phyloP scores from a whole-genome alignment of 2,113 vertebrate genomes.

The Ageneiosus marmoratus region DNA sequence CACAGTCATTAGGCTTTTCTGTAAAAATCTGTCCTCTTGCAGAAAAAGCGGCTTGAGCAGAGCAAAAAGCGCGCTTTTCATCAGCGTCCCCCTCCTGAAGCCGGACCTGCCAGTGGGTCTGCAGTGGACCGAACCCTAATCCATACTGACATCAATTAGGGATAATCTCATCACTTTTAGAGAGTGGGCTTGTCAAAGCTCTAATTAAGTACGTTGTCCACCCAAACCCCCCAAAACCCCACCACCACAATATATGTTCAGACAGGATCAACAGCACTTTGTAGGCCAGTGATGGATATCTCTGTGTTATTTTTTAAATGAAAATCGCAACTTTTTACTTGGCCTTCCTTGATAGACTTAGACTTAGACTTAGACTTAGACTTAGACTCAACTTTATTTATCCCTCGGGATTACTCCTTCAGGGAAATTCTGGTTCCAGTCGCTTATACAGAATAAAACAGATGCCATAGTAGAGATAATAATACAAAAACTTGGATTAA shows the following conservation, averaged over 20 bases:
- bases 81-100: constrained; percentile 80
- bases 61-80: constrained; percentile 76
- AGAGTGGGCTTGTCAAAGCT: constrained; percentile 87
- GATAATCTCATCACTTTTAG: constrained; percentile 93
- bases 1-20: constrained; percentile 77
- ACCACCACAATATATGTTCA: constrained; percentile 71
- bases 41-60: constrained; percentile 77
- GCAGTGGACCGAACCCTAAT: constrained; percentile 85
- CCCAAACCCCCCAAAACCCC: constrained; percentile 23
- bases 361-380: too few relatives aligned
- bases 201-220: constrained; percentile 88
- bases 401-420: too few relatives aligned
- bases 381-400: too few relatives aligned
- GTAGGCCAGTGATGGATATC: constrained; percentile 80
- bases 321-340: constrained; percentile 67
- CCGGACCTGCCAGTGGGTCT: constrained; percentile 84
- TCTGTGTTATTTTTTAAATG: constrained; percentile 73
- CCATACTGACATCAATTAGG: constrained; percentile 91
- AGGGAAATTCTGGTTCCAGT: too few relatives aligned
- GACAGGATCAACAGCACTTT: constrained; percentile 79
- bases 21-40: constrained; percentile 81
- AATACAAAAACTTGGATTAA: too few relatives aligned
- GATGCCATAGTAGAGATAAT: too few relatives aligned
- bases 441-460: too few relatives aligned
- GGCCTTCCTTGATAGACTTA: too few relatives aligned